These are phyloP conservation scores for Sebastes kiyomatsui DNA, from an alignment of 2,797 vertebrate species.

Conservation along the genomic window DNA sequence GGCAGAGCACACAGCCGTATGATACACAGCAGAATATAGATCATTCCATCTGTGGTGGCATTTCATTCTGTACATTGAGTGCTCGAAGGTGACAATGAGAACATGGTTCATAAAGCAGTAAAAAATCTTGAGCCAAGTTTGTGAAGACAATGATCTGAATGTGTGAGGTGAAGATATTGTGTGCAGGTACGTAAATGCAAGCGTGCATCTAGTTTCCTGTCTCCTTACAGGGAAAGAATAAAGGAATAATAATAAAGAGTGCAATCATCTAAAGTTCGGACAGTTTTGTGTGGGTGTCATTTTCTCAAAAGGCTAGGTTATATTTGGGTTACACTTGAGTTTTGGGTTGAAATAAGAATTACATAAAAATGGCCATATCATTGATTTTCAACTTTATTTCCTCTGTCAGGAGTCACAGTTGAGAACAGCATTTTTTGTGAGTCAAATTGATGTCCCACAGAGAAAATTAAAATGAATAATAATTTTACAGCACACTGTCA, in stretches of 20 bases:
- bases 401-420: not conserved
- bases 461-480: not conserved
- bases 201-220: not conserved
- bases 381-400: not conserved
- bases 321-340: not conserved
- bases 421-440: not conserved
- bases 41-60: slow-evolving; percentile 9
- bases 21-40: not conserved
- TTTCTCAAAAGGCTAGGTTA: not conserved
- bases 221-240: not conserved
- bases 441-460: not conserved
- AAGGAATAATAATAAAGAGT: not conserved
- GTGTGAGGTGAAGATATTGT: not conserved
- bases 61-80: slow-evolving; percentile 52
- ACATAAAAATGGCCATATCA: not conserved
- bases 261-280: not conserved
- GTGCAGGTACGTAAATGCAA: not conserved
- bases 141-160: slow-evolving; percentile 39
- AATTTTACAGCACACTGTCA: not conserved
- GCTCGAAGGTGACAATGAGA: slow-evolving; percentile 24
- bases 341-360: not conserved
- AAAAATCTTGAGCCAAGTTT: not conserved
- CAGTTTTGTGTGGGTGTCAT: not conserved
- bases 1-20: not conserved
- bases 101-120: not conserved